Evolutionary conservation across 2,888 invertebrate genomes (phyloP).

Genomic region (Lacanobia wlatinum): DNA sequence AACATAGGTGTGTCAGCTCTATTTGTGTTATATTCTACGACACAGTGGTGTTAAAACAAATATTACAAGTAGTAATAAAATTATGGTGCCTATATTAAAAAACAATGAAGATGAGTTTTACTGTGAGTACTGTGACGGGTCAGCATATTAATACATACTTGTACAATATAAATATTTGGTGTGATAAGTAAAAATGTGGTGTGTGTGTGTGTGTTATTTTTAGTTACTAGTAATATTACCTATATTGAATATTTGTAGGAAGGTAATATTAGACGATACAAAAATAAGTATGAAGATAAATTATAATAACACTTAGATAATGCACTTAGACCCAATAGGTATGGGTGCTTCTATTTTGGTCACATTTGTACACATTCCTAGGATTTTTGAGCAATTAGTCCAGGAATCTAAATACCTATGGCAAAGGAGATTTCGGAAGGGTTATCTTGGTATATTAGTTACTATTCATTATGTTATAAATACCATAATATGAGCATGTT

Average conservation of each 20-base stretch:
- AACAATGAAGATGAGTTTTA: too few species aligned
- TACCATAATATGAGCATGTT: constrained; percentile 65
- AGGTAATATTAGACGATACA: not conserved
- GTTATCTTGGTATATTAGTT: constrained; percentile 47
- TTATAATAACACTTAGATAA: not conserved
- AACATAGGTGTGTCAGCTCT: not conserved
- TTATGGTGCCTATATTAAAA: too few species aligned
- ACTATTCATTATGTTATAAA: constrained; percentile 58
- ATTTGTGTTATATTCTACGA: not conserved
- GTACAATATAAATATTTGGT: too few species aligned
- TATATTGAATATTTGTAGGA: not conserved
- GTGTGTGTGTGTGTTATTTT: not conserved
- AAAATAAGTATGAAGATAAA: not conserved
- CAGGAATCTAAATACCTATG: constrained; percentile 2
- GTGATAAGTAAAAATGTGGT: too few species aligned
- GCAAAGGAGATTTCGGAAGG: constrained; percentile 28
- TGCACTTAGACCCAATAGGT: not conserved
- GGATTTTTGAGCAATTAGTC: not conserved
- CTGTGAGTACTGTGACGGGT: too few species aligned
- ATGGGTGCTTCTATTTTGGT: not conserved
- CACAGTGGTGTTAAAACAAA: not conserved
- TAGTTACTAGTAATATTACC: too few species aligned
- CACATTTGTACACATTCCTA: not conserved
- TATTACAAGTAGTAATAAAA: not conserved
- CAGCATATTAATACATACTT: too few species aligned